Conservation (phyloP, 2,113 vertebrate species). For the Aptenodytes forsteri region DNA sequence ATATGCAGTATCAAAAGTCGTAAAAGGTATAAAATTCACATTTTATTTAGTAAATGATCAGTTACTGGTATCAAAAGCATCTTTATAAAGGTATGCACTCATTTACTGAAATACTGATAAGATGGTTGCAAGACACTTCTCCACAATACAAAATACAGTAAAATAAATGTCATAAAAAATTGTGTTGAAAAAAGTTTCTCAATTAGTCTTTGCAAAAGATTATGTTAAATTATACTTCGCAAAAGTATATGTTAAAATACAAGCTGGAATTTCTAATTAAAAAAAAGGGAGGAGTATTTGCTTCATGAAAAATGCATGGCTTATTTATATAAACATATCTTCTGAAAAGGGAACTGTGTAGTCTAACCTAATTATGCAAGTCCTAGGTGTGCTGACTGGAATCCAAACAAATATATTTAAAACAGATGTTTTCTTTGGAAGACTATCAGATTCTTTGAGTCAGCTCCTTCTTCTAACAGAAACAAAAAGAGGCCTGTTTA, state of each 20-base stretch:
- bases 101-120: neutral
- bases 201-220: neutral
- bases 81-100: neutral
- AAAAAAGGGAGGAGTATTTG: neutral
- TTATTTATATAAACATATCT: constrained; percentile 70
- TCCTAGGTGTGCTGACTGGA: constrained; percentile 58
- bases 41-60: neutral
- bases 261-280: neutral
- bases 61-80: neutral
- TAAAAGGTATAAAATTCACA: neutral
- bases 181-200: neutral
- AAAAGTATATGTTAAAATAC: constrained; percentile 21
- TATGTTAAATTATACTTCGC: neutral
- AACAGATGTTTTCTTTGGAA: constrained; percentile 78
- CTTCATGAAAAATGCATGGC: constrained; percentile 70
- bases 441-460: constrained; percentile 53
- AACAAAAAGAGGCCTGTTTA: constrained; percentile 43
- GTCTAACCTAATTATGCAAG: constrained; percentile 73
- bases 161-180: neutral
- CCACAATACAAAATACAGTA: neutral
- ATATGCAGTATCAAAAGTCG: neutral
- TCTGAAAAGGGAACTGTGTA: constrained; percentile 75
- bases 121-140: neutral
- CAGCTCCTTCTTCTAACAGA: constrained; percentile 53
- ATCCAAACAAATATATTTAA: constrained; percentile 76